Evolutionary conservation across 2,888 invertebrate genomes (phyloP).

Genomic region (Trissolcus brochymenae): DNA sequence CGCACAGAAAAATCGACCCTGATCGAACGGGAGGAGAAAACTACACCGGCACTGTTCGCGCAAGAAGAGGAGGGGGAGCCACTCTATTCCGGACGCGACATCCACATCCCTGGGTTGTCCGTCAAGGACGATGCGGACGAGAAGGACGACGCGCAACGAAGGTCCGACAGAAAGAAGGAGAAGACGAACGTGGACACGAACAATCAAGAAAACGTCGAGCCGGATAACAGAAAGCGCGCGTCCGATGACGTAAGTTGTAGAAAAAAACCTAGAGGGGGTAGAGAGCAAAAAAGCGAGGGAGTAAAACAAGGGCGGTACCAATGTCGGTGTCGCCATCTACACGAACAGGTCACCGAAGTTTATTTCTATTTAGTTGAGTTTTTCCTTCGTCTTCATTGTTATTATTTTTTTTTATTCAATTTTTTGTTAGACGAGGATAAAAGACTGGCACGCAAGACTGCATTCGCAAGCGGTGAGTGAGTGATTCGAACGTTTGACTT

Average conservation of each 20-base stretch:
- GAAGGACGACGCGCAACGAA: not conserved
- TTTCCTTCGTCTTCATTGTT: not conserved
- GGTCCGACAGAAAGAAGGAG: not conserved
- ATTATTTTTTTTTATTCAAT: not conserved
- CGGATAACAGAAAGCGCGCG: slow-evolving; percentile 80
- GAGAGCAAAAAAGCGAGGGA: not conserved
- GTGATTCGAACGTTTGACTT: slow-evolving; percentile 25
- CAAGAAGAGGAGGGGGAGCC: not conserved
- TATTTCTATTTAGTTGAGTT: not conserved
- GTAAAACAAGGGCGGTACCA: slow-evolving; percentile 4
- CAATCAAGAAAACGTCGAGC: slow-evolving; percentile 84
- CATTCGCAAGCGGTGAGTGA: slow-evolving; percentile 3
- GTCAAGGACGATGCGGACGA: not conserved
- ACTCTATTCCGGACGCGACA: not conserved
- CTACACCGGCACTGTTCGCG: not conserved
- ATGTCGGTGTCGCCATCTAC: slow-evolving; percentile 41
- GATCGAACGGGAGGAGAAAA: slow-evolving; percentile 5
- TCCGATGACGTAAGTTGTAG: slow-evolving; percentile 65
- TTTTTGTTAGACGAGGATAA: slow-evolving; percentile 5
- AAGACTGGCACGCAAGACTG: slow-evolving; percentile 1
- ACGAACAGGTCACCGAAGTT: slow-evolving; percentile 4
- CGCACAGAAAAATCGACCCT: slow-evolving; percentile 3
- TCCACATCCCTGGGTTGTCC: slow-evolving; percentile 1
- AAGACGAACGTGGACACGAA: slow-evolving; percentile 65
- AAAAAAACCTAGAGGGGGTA: not conserved